Conservation (phyloP, 2,888 invertebrate species). For the Heliconius ismenius region DNA sequence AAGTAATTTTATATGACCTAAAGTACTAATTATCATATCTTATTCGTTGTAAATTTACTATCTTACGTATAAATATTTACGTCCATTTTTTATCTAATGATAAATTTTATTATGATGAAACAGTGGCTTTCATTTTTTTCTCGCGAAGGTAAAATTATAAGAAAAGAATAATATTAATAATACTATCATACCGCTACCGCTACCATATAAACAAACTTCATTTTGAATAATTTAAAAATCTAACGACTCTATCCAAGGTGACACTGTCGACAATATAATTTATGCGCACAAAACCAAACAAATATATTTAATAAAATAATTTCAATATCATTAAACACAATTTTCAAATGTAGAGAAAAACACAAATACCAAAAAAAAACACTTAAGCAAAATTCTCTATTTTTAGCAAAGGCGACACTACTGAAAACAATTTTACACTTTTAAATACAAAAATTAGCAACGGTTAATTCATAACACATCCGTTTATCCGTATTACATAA, state of each 20-base stretch:
- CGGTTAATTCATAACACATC: constrained; percentile 45
- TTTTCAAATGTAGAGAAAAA: neutral
- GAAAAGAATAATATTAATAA: neutral
- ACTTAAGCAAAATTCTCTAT: neutral
- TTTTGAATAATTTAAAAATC: constrained; percentile 28
- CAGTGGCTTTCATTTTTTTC: constrained; percentile 27
- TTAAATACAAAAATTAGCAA: constrained; percentile 49
- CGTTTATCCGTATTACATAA: constrained; percentile 45
- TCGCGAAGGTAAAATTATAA: constrained; percentile 12
- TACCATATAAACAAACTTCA: constrained; percentile 18
- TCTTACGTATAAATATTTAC: constrained; percentile 19
- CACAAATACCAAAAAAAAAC: neutral
- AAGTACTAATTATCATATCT: constrained; percentile 4
- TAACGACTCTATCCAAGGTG: constrained; percentile 42
- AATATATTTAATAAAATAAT: neutral
- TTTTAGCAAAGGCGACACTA: constrained; percentile 44
- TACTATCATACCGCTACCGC: neutral
- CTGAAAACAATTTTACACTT: constrained; percentile 45
- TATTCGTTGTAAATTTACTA: constrained; percentile 22
- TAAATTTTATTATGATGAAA: constrained; percentile 28
- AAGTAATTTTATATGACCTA: neutral
- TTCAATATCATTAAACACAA: neutral
- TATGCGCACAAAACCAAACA: neutral
- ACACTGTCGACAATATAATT: constrained; percentile 37
- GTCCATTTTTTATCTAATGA: constrained; percentile 29